Base-by-base conservation (phyloP, 2,113 vertebrate genomes). In the Zapus hudsonius region DNA sequence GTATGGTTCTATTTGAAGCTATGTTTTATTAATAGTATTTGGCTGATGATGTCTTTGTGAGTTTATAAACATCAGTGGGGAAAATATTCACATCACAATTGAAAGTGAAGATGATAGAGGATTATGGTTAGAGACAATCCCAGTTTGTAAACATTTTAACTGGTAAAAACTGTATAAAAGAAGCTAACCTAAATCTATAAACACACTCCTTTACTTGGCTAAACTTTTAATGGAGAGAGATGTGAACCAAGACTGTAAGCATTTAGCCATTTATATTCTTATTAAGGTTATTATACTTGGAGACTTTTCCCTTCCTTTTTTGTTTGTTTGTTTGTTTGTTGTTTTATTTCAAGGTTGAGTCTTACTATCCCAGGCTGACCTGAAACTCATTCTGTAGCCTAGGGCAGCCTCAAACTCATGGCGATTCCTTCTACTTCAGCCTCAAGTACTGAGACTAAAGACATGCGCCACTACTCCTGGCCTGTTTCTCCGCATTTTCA, bases 111-210 rank as follows among this genome's bases (percentile, higher is more conserved):
- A 67, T 27, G 52, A 55, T 74, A 66, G 27, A 75, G 47, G 55
- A 75, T 89, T 89, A n/a, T 47, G n/a, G 36, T 57, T 72, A 83
- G 69, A 96, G 63, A 16, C 63, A 78, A 76, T 87, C 33, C 13
- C 15, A 75, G 73, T 47, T 64, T 94, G 94, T 33, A 74, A 42
- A 40, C 33, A 90, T 89, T 93, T 93, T 94, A 89, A 84, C 74
- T 88, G 75, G n/a, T 75, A 61, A 94, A 89, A 95, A 81, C 52
- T 57, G 63, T 29, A 81, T 13, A 23, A 59, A 64, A 66, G 29
- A 59, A 47, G 33, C 61, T 90, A 55, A 66, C 23, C 59, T 57
- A 84, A 86, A 55, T 84, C 55, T 84, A 23, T 91, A 86, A 73
- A 55, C 59, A 91, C 55, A 90, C 23, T 27, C 47, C 38, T 92